Base-by-base conservation (phyloP, 1,140 invertebrate genomes). In the Drosophila bocki region DNA sequence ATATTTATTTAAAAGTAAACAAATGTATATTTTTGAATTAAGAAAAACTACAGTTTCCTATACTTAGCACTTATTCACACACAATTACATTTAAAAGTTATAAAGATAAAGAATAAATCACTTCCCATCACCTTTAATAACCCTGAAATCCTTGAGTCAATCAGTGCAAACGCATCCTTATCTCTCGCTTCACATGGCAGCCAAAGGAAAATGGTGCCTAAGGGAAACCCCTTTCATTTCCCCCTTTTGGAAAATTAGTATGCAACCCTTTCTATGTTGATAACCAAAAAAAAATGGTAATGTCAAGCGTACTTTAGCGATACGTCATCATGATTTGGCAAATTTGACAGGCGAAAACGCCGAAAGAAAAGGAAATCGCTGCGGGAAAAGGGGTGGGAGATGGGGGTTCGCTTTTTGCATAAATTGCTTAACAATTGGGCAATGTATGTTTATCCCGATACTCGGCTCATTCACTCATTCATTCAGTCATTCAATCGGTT, bases 241-340 rank as follows among this genome's bases (percentile, higher is more conserved):
- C n/a, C 37, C 37, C 29, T 29, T 19, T 15, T 6, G 26, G 35
- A 45, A 68, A 76, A 83, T 83, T 83, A 83, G 61, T 80, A 83
- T 83, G 80, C 80, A 83, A 83, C 80, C 80, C 80, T 83, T 79
- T 82, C 32, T 11, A 9, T 9, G 35, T 35, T 60, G 62, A 75
- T 75, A 53, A 51, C 29, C 74, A 78, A 82, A 56, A 39, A 22
- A 78, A 60, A 79, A 60, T 59, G 22, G 42, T 71, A 84, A 72
- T 88, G 77, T 84, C 85, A 88, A 88, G 70, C 81, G 81, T 63
- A 75, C 58, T 86, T 86, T 82, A 76, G 83, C 83, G 85, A 88
- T 88, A 84, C 81, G 84, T 88, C 84, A 88, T 88, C 81, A 60
- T 88, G 84, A 88, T 88, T 88, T 88, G 84, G 78, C 84, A 88